Base-by-base conservation (phyloP, 1,140 invertebrate species). In the Phenacoccus solenopsis region DNA sequence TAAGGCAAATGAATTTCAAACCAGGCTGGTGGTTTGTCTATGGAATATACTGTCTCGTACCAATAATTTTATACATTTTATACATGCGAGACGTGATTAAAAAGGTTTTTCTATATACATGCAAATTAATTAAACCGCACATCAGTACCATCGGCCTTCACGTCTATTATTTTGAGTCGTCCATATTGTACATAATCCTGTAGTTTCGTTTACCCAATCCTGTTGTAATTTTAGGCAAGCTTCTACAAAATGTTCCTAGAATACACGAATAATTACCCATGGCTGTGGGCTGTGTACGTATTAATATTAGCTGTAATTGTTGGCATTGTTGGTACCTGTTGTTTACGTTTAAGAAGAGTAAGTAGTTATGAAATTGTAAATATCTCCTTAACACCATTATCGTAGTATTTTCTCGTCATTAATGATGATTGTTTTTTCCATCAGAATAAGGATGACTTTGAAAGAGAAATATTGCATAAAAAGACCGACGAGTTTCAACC, bases 211-310 rank as follows among this genome's bases (percentile, higher is more conserved):
- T 4, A 20, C 30, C 21, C 25, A 9, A 13, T 38, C 27, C 32
- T 49, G 5, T 49, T 49, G 38, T 49, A n/a, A 16, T 49, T 72
- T 69, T 85, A 94, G 91, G 90, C 90, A 76, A 90, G 88, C 76
- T 79, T 92, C 74, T 82, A 95, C 76, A 86, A 88, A 77, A 87
- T 89, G 73, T 79, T 93, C 70, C 82, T 93, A 73, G 86, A 88
- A 77, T 90, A 89, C 74, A 91, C 91, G 71, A 89, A 91, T 74
- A 88, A 92, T 70, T 85, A 93, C 77, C 95, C 96, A 28, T 94
- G 93, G 89, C 83, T 96, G 72, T 96, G 91, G 88, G 90, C 85
- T 69, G 84, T 91, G 68, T 93, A 94, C 79, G 84, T 96, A 74
- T 78, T 96, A 70, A 85, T 87, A 69, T 81, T 90, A 78, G 89